Conservation (phyloP, 2,113 vertebrate genomes). For the Lophius piscatorius region DNA sequence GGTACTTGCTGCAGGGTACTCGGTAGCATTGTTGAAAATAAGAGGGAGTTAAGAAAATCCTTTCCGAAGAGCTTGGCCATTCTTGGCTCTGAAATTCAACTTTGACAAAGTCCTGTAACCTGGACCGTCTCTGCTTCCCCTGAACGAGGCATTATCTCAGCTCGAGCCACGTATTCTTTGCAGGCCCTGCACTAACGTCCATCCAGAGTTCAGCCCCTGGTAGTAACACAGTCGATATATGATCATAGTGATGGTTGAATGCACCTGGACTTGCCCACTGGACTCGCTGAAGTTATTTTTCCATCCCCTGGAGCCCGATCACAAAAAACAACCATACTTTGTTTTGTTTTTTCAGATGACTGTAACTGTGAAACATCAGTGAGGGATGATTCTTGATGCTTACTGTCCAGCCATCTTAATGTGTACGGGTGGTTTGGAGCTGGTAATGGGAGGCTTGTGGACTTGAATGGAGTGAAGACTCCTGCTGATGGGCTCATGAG, state of each 20-base stretch:
- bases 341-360: conserved; percentile 37
- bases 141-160: conserved; percentile 35
- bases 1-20: conserved; percentile 16
- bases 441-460: conserved; percentile 50
- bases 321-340: conserved; percentile 27
- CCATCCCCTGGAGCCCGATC: conserved; percentile 42
- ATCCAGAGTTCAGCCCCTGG: conserved; percentile 36
- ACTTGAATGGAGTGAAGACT: conserved; percentile 33
- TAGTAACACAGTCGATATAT: conserved; percentile 36
- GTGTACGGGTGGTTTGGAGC: conserved; percentile 44
- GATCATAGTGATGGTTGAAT: conserved; percentile 54
- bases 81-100: conserved; percentile 2
- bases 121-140: conserved; percentile 18
- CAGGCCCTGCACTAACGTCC: conserved; percentile 33
- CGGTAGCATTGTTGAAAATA: conserved; percentile 13
- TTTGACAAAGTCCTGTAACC: conserved; percentile 33
- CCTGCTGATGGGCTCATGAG: conserved; percentile 31
- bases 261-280: conserved; percentile 44
- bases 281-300: conserved; percentile 60
- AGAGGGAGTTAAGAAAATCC: conserved; percentile 38
- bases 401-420: conserved; percentile 45
- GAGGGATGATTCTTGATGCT: conserved; percentile 32
- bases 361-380: conserved; percentile 43
- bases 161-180: conserved; percentile 13
- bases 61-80: conserved; percentile 37